Evolutionary conservation across 1,140 invertebrate species (phyloP).

Genomic region (Vanessa tameamea): DNA sequence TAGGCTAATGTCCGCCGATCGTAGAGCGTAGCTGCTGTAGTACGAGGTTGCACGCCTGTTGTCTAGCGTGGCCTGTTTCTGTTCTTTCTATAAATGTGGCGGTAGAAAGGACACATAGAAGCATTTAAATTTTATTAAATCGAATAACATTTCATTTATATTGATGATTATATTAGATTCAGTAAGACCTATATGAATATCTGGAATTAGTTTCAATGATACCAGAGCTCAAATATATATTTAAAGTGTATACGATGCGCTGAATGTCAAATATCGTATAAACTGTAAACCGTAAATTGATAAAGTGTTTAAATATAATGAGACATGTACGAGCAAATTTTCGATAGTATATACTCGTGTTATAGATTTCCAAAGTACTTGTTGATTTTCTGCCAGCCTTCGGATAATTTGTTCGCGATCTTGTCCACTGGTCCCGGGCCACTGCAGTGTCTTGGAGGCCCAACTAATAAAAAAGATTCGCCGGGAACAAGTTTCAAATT

Average conservation of each 20-base stretch:
- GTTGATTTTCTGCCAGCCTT: slow-evolving; percentile 76
- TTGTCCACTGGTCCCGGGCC: slow-evolving; percentile 74
- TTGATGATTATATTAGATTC: too few species aligned
- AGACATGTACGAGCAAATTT: too few species aligned
- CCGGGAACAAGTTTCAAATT: slow-evolving; percentile 58
- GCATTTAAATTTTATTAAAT: too few species aligned
- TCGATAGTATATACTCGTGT: not conserved
- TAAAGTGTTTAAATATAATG: not conserved
- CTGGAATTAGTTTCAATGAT: too few species aligned
- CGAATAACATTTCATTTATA: too few species aligned
- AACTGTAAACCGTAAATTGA: not conserved
- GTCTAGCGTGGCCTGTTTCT: slow-evolving; percentile 25
- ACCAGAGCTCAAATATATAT: not conserved
- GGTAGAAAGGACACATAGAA: not conserved
- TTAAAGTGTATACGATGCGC: not conserved
- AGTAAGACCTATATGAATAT: too few species aligned
- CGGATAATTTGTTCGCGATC: slow-evolving; percentile 69
- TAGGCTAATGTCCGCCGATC: slow-evolving; percentile 27
- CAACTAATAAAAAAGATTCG: slow-evolving; percentile 60
- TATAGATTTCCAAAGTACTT: slow-evolving; percentile 68
- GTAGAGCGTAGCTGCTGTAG: slow-evolving; percentile 1
- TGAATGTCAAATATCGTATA: not conserved
- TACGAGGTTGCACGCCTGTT: slow-evolving; percentile 10
- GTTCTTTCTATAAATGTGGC: slow-evolving; percentile 9
- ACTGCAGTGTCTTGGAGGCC: slow-evolving; percentile 64